phyloP scores from a whole-genome alignment of 2,888 invertebrate genomes.

The Tinea pellionella region DNA sequence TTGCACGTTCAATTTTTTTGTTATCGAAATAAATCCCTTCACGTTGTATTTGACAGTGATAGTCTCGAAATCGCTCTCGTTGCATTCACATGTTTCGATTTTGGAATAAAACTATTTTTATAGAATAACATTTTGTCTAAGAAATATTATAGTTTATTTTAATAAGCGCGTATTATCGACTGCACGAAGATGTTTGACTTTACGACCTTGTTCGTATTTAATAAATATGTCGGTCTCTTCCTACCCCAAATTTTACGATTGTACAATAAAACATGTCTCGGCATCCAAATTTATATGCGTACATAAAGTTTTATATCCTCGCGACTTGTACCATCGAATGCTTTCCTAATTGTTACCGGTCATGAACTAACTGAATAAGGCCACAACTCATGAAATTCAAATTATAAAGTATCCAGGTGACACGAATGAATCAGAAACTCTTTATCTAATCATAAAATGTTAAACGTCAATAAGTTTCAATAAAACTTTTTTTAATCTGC shows the following conservation, averaged over 20 bases:
- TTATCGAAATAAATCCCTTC: slow-evolving; percentile 24
- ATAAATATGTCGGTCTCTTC: slow-evolving; percentile 67
- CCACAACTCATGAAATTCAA: slow-evolving; percentile 25
- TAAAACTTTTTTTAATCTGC: background rate
- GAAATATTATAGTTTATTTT: slow-evolving; percentile 1
- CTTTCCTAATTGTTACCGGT: slow-evolving; percentile 63
- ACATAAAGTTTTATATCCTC: slow-evolving; percentile 68
- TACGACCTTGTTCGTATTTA: slow-evolving; percentile 67
- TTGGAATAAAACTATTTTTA: background rate
- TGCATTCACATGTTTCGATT: background rate
- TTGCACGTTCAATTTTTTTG: slow-evolving; percentile 22
- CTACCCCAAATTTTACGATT: slow-evolving; percentile 64
- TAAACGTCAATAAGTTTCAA: background rate
- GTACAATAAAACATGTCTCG: slow-evolving; percentile 68
- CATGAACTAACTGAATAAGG: slow-evolving; percentile 44
- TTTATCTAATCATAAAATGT: background rate
- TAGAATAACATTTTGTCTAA: background rate
- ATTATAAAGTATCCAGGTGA: slow-evolving; percentile 20
- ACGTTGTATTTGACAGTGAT: slow-evolving; percentile 7
- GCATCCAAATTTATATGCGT: slow-evolving; percentile 67
- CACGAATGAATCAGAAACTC: slow-evolving; percentile 1
- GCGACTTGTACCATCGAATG: slow-evolving; percentile 58
- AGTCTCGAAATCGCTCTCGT: background rate
- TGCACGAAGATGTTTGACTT: slow-evolving; percentile 60
- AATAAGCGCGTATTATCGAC: slow-evolving; percentile 34